Evolutionary conservation across 1,140 invertebrate species (phyloP), one percentile per base, ranked within the genome.

Genomic region (Artemia franciscana): DNA sequence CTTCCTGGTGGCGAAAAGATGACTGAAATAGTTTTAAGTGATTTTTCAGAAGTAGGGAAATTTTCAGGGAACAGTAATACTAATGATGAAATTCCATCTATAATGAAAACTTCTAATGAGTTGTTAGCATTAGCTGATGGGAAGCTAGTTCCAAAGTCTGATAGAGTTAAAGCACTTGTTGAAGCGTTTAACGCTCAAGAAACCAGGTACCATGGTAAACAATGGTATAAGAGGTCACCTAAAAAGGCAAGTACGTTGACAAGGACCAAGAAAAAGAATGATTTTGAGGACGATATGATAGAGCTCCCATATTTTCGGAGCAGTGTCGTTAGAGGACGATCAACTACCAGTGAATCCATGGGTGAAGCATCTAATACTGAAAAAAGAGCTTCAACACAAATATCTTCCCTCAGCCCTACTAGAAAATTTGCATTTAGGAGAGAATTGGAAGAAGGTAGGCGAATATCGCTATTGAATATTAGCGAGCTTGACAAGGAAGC

Each of bases 401-500:
- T 71, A 28, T 76, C 73, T 61, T 64, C 69, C 63, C 67, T 70
- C 12, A 67, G 69, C 65, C 62, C 18, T 75, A 70, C 61, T 71
- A 70, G 69, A 72, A 74, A 70, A 74, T 60, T 72, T 74, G 21
- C 39, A 62, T 61, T 60, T 1, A 70, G 68, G 51, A 70, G 69
- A 28, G 72, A 75, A 61, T 69, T 71, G 26, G 71, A 74, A 2
- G 72, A 75, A 7, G 63, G 64, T 21, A 82, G 82, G 67, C 71
- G 80, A 24, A 77, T 74, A 60, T 82, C 80, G 24, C 70, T 87
- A n/a, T 80, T 82, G 0, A 87, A 84, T 69, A 86, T 87, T 64
- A 86, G 84, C 69, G 84, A 86, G 68, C 72, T 87, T 24, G 85
- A 88, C 70, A 77, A 82, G 67, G 83, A 87, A 73, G 84, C 85